These are phyloP conservation scores for Darevskia nairensis DNA, from an alignment of 2,797 vertebrate species.

Conservation along the genomic window DNA sequence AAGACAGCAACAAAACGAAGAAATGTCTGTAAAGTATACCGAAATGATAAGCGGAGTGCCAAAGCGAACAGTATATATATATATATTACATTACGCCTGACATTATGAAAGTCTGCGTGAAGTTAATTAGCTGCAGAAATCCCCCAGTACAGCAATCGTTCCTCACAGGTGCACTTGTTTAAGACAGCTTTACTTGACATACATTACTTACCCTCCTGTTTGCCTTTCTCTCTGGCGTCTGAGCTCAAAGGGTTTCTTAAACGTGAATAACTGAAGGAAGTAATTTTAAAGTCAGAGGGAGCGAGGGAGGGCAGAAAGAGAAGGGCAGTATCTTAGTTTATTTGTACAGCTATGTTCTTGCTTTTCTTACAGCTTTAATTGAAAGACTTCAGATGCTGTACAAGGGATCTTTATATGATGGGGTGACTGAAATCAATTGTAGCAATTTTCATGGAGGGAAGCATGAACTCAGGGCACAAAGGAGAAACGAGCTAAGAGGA, in stretches of 20 bases:
- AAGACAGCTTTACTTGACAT: constrained; percentile 48
- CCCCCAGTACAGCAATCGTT: constrained; percentile 44
- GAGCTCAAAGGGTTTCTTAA: constrained; percentile 25
- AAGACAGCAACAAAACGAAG: constrained; percentile 50
- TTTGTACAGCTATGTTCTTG: background rate
- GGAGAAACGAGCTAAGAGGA: too few species aligned
- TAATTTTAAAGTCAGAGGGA: background rate
- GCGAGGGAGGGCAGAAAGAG: background rate
- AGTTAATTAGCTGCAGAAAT: constrained; percentile 61
- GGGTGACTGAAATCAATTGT: background rate
- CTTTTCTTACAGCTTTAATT: background rate
- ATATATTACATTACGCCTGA: constrained; percentile 66
- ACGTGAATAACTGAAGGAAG: constrained; percentile 18
- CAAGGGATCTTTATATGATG: background rate
- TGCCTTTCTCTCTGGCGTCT: constrained; percentile 31
- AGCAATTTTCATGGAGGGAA: background rate
- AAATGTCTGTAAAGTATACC: constrained; percentile 50
- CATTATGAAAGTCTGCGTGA: constrained; percentile 59
- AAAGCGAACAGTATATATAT: constrained; percentile 54
- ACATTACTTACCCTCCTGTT: constrained; percentile 41
- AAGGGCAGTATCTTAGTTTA: constrained; percentile 5
- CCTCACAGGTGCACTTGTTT: constrained; percentile 53
- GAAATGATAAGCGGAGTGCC: constrained; percentile 50
- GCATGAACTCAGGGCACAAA: too few species aligned
- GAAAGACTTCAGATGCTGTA: background rate